Base-by-base conservation (phyloP, 2,113 vertebrate species). In the Ranitomeya variabilis region DNA sequence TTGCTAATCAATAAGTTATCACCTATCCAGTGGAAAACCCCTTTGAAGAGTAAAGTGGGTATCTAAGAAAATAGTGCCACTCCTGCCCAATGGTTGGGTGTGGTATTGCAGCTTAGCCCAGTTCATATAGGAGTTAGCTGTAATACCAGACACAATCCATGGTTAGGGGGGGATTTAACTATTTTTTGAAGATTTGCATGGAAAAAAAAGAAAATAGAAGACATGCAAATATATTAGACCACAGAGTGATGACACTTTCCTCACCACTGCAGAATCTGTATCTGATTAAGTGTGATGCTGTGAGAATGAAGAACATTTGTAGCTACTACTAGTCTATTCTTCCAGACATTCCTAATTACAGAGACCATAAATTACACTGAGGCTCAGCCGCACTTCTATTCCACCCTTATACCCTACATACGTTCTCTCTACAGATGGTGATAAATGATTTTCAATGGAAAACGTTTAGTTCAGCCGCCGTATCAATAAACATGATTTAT, bases 401-500 rank as follows among this genome's bases (percentile, higher is more conserved):
- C 81, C 10, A 4, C n/a, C 62, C 51, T 7, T 21, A 16, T 54
- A 23, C 64, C 19, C 18, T 8, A 59, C 6, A 59, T 26, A 26
- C 74, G 52, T 74, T 59, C 69, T 7, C 67, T 3, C 23, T 19
- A 26, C 14, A 37, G 26, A 59, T 85, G 52, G 69, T 74, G 54
- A 85, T 76, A 69, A 73, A 85, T 76, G 67, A 18, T 60, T 74
- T 85, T 60, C 69, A 76, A 85, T 85, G 59, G 76, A 21, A 85
- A 85, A 76, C 16, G 59, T 60, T 74, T 76, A 74, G 31, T 85
- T 76, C 67, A 60, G 83, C 23, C 83, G 59, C 83, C 60, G 60
- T 60, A 85, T 85, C 83, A 85, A 76, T 85, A 60, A 85, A 74
- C 73, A 55, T 85, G 67, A 85, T 85, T 85, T 85, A 85, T 85